Evolutionary conservation across 2,888 invertebrate species (phyloP).

Genomic region (Scaeva pyrastri): DNA sequence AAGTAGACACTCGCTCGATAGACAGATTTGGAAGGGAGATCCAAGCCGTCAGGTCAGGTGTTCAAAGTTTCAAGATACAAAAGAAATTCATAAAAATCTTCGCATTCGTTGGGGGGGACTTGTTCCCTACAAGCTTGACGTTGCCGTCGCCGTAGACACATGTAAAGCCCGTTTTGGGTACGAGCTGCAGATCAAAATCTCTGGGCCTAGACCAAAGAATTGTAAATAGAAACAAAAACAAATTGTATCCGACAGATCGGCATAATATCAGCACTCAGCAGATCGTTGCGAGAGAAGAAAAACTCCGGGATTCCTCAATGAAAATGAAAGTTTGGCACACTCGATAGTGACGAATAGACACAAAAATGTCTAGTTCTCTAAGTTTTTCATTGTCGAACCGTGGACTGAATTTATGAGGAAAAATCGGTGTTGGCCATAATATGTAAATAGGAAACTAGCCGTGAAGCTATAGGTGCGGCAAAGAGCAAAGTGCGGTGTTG

Average conservation of each 20-base stretch:
- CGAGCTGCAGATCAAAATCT: constrained; percentile 1
- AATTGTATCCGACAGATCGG: constrained; percentile 21
- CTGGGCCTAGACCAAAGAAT: constrained; percentile 11
- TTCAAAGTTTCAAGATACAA: constrained; percentile 39
- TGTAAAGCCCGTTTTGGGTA: constrained; percentile 8
- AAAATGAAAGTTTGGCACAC: constrained; percentile 70
- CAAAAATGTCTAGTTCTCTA: constrained; percentile 29
- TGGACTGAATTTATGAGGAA: constrained; percentile 28
- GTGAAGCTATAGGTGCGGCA: constrained; percentile 15
- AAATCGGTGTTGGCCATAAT: constrained; percentile 22
- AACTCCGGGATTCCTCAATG: constrained; percentile 53
- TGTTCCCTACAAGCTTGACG: constrained; percentile 22
- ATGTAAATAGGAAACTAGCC: background rate
- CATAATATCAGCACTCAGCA: constrained; percentile 38
- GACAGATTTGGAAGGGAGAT: constrained; percentile 57
- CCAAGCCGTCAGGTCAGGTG: constrained; percentile 44
- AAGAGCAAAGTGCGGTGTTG: background rate
- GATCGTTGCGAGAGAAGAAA: constrained; percentile 29
- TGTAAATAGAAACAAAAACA: constrained; percentile 38
- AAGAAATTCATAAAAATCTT: constrained; percentile 36
- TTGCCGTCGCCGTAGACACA: too few relatives aligned
- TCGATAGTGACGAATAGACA: background rate
- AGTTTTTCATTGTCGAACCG: constrained; percentile 35
- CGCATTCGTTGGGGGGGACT: background rate
- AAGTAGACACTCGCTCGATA: background rate